Percentiles rank a stretch among this genome's conserved stretches.
These are phyloP conservation scores for Nemurella pictetii DNA, from an alignment of 2,888 invertebrate genomes.

Conservation along the genomic window DNA sequence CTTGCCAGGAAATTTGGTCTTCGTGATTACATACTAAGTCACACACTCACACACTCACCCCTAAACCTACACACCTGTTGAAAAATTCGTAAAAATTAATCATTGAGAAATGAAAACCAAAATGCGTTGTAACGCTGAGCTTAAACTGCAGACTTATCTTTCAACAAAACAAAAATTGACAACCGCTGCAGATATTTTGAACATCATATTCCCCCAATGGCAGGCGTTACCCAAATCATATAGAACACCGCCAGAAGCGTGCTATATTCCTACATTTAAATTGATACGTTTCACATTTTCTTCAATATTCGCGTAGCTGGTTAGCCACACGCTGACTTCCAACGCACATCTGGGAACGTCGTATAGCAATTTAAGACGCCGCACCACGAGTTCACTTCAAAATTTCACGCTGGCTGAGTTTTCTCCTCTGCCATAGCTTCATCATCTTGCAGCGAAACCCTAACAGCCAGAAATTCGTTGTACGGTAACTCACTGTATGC, in stretches of 20 bases:
- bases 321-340: no score
- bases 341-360: no score
- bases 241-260: neutral
- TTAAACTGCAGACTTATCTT: neutral
- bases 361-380: neutral
- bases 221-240: neutral
- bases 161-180: neutral
- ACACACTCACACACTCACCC: neutral
- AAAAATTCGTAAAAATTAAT: neutral
- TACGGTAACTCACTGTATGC: no score
- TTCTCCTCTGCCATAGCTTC: neutral
- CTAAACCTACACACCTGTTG: constrained; percentile 8
- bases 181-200: neutral
- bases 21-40: neutral
- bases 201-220: neutral
- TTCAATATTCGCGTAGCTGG: no score
- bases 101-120: neutral
- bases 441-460: neutral
- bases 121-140: neutral
- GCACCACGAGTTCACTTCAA: constrained; percentile 10
- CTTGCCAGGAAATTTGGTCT: constrained; percentile 3
- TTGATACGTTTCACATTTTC: no score
- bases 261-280: no score
- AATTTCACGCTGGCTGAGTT: constrained; percentile 26
- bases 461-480: neutral